These are phyloP conservation scores for Pseudomugil gertrudae DNA, from an alignment of 2,797 vertebrate species.

Conservation along the genomic window DNA sequence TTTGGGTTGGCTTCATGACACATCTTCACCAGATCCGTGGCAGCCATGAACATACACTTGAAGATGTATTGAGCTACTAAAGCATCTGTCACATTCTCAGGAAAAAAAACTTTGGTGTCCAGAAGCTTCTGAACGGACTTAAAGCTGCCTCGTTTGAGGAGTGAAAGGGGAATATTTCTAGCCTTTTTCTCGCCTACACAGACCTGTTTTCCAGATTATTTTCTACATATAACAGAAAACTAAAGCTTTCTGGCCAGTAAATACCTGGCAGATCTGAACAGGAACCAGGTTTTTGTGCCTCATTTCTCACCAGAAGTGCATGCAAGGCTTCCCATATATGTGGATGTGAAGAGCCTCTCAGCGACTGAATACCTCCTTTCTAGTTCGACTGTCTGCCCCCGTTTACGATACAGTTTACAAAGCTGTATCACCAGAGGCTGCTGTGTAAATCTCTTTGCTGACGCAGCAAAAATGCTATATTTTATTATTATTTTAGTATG, in stretches of 20 bases:
- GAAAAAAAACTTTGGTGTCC: slow-evolving; percentile 14
- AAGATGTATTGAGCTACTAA: neutral
- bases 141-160: neutral
- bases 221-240: slow-evolving; percentile 18
- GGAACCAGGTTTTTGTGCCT: slow-evolving; percentile 32
- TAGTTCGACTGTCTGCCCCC: neutral
- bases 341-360: slow-evolving; percentile 3
- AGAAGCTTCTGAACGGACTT: neutral
- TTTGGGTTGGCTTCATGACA: slow-evolving; percentile 88
- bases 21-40: neutral
- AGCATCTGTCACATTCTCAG: slow-evolving; percentile 32
- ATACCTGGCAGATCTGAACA: too few relatives aligned
- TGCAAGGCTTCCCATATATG: neutral
- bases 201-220: slow-evolving; percentile 5
- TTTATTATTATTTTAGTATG: slow-evolving; percentile 21
- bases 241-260: neutral
- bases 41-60: neutral
- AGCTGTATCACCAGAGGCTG: slow-evolving; percentile 22
- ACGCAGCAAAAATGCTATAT: neutral
- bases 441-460: slow-evolving; percentile 9
- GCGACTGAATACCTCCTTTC: slow-evolving; percentile 44
- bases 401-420: too few relatives aligned
- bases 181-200: neutral
- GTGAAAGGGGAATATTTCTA: neutral
- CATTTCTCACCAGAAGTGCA: neutral